Evolutionary conservation across 2,113 vertebrate species (phyloP).

Genomic region (Arothron firmamentum): DNA sequence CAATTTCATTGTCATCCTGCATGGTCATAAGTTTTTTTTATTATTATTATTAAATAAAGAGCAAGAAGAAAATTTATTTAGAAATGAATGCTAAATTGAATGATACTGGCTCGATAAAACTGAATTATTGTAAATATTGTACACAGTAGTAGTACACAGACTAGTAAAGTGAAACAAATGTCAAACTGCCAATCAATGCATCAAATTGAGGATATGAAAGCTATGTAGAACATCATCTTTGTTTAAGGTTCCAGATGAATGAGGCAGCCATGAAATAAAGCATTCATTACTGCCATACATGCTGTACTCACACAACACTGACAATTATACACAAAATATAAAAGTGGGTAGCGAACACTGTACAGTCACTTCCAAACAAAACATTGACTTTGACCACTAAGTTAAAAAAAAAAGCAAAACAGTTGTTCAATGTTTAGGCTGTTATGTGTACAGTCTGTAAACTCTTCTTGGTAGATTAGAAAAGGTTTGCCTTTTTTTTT

Average conservation of each 20-base stretch:
- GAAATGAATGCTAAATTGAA: background rate
- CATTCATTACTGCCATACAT: conserved; percentile 19
- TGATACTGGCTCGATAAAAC: background rate
- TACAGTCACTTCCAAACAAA: conserved; percentile 15
- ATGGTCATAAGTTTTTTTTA: no score
- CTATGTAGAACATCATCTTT: background rate
- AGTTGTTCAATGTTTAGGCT: conserved; percentile 6
- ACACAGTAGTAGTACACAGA: no score
- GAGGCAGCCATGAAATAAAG: conserved; percentile 16
- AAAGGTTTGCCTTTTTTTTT: background rate
- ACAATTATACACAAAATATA: background rate
- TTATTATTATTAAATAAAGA: no score
- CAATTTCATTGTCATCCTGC: no score
- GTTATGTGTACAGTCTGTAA: conserved; percentile 3
- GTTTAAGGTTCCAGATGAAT: background rate
- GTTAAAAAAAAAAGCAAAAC: conserved; percentile 4
- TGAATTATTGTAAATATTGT: no score
- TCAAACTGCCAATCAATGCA: background rate
- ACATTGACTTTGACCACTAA: conserved; percentile 2
- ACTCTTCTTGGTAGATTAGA: background rate
- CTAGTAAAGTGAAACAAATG: no score
- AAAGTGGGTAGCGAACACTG: conserved; percentile 18
- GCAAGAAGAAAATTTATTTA: no score
- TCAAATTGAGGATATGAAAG: background rate
- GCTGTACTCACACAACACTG: conserved; percentile 18